phyloP scores from a whole-genome alignment of 2,797 vertebrate species.

The Smutsia temminckii region DNA sequence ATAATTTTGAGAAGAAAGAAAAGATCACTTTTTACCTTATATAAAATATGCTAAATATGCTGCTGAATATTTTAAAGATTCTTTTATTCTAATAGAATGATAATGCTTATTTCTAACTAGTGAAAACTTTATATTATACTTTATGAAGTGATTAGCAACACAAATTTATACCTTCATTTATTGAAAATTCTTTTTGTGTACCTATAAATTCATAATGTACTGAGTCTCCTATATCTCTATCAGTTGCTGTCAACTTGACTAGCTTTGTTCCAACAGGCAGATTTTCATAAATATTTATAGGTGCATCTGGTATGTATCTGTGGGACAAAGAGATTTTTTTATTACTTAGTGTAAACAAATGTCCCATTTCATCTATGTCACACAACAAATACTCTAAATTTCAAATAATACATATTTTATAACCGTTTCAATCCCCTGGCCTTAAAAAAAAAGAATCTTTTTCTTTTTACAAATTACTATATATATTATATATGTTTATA shows the following conservation, averaged over 20 bases:
- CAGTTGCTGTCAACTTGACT: slow-evolving; percentile 64
- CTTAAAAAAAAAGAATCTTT: neutral
- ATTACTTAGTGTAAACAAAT: slow-evolving; percentile 61
- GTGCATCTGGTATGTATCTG: slow-evolving; percentile 70
- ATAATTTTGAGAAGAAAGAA: neutral
- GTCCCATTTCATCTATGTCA: slow-evolving; percentile 56
- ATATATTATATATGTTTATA: neutral
- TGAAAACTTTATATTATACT: neutral
- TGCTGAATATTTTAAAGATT: neutral
- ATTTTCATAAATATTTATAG: slow-evolving; percentile 80
- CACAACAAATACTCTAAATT: slow-evolving; percentile 56
- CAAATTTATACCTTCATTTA: slow-evolving; percentile 75
- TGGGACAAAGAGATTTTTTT: slow-evolving; percentile 14
- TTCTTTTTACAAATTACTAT: neutral
- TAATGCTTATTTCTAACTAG: slow-evolving; percentile 5
- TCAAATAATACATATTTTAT: neutral
- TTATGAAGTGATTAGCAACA: slow-evolving; percentile 11
- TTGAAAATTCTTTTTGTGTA: slow-evolving; percentile 66
- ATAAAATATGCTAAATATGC: neutral
- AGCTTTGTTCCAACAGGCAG: slow-evolving; percentile 72
- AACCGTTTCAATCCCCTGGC: neutral
- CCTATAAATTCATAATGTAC: slow-evolving; percentile 75
- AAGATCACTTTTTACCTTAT: neutral
- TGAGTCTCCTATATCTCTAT: slow-evolving; percentile 66
- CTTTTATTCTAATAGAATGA: neutral